Percentiles rank a stretch among this genome's conserved stretches.
Conservation (phyloP, 1,140 invertebrate species). For the Lepidurus packardi region DNA sequence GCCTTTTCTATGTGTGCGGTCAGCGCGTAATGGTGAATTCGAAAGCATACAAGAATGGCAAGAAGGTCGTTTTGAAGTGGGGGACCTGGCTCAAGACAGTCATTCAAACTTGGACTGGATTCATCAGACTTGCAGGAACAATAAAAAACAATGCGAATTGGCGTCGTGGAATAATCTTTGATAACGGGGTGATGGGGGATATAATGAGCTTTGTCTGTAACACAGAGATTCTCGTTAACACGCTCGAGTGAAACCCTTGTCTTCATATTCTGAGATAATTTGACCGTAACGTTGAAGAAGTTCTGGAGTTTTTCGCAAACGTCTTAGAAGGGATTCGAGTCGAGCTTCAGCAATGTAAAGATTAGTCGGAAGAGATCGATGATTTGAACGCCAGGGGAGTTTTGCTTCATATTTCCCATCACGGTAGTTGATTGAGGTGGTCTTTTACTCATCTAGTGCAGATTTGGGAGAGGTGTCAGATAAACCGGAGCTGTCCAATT, state of each 20-base stretch:
- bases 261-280: conserved; percentile 22
- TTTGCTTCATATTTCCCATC: conserved; percentile 24
- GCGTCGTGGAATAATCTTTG: background rate
- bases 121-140: background rate
- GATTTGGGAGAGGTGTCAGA: too few relatives aligned
- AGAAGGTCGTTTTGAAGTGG: background rate
- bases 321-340: background rate
- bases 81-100: background rate
- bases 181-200: background rate
- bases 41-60: background rate
- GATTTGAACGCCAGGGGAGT: conserved; percentile 11
- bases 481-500: too few relatives aligned
- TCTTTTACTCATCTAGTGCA: too few relatives aligned
- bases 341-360: background rate
- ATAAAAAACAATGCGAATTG: background rate
- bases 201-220: background rate
- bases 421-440: background rate
- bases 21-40: background rate
- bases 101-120: background rate
- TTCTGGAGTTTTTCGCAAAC: background rate
- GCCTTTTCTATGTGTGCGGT: conserved; percentile 24
- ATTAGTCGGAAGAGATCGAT: conserved; percentile 21
- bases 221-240: background rate
- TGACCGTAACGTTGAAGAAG: conserved; percentile 14
- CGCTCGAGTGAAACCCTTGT: conserved; percentile 25